Conservation (phyloP, 2,888 invertebrate species). For the Hoplodrina ambigua region DNA sequence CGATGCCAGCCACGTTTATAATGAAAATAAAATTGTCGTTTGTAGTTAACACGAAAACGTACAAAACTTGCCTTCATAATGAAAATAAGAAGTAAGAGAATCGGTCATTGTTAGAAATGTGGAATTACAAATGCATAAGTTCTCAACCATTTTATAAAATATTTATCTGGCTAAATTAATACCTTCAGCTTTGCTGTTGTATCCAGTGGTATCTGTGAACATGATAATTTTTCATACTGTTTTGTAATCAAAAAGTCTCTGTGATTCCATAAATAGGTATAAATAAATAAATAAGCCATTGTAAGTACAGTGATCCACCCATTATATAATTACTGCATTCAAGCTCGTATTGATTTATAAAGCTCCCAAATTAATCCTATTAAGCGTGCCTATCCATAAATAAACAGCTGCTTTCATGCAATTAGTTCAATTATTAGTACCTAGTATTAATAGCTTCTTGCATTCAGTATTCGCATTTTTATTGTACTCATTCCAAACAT, state of each 20-base stretch:
- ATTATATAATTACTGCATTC: constrained; percentile 26
- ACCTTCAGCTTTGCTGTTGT: not conserved
- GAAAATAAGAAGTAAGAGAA: constrained; percentile 15
- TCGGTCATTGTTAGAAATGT: constrained; percentile 10
- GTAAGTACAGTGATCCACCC: not conserved
- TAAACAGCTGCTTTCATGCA: constrained; percentile 33
- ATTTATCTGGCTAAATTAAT: not conserved
- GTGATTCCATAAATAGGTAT: no score
- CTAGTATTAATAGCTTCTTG: constrained; percentile 9
- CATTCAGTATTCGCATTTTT: constrained; percentile 11
- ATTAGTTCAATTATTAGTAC: constrained; percentile 32
- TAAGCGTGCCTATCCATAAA: constrained; percentile 32
- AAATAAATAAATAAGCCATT: not conserved
- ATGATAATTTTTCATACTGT: not conserved
- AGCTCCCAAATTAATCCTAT: constrained; percentile 42
- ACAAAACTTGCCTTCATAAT: constrained; percentile 38
- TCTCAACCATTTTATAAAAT: constrained; percentile 2
- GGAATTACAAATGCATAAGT: not conserved
- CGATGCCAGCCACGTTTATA: constrained; percentile 29
- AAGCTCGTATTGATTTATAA: constrained; percentile 41
- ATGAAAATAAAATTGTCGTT: constrained; percentile 50
- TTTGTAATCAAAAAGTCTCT: not conserved
- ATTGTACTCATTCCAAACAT: not conserved
- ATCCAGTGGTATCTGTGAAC: not conserved
- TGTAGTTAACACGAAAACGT: constrained; percentile 33